A percentile compares a stretch with the other conserved stretches of the same genome.
Evolutionary conservation across 2,113 vertebrate species (phyloP).

Genomic region (Pollimyrus isidori): DNA sequence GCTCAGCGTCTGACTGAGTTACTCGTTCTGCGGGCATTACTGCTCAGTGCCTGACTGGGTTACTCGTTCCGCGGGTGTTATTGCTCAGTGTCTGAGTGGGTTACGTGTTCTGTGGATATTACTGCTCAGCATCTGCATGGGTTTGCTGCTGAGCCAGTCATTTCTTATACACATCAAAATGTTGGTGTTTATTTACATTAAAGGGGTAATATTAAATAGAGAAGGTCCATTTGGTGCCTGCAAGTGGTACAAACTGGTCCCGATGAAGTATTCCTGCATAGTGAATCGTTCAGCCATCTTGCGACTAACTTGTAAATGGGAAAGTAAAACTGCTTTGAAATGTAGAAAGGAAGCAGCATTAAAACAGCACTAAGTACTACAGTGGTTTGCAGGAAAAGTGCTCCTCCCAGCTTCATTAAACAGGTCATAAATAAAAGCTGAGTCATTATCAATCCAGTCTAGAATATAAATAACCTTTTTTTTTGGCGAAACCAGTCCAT

Average conservation of each 20-base stretch:
- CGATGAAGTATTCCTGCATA: not conserved
- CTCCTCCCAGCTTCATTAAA: conserved; percentile 3
- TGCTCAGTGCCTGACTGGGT: not conserved
- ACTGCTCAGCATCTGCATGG: not conserved
- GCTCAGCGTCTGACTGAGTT: not conserved
- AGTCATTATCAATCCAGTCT: not conserved
- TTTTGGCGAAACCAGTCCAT: not conserved
- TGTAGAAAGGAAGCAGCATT: not conserved
- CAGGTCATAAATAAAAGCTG: not conserved
- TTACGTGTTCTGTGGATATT: fast-evolving
- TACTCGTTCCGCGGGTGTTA: not conserved
- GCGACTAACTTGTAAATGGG: not conserved
- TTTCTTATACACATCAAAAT: not conserved
- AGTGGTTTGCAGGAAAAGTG: not conserved
- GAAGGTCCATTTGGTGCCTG: not conserved
- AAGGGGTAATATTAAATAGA: not conserved
- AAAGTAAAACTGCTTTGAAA: not conserved
- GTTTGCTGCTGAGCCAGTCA: not conserved
- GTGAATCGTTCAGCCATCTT: not conserved
- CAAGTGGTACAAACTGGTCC: not conserved
- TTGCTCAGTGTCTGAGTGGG: not conserved
- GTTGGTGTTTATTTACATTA: not conserved
- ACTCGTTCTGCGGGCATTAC: fast-evolving
- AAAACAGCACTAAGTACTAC: not conserved
- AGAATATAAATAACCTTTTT: conserved; percentile 6